Conservation (phyloP, 2,113 vertebrate species). For the Mobula hypostoma region DNA sequence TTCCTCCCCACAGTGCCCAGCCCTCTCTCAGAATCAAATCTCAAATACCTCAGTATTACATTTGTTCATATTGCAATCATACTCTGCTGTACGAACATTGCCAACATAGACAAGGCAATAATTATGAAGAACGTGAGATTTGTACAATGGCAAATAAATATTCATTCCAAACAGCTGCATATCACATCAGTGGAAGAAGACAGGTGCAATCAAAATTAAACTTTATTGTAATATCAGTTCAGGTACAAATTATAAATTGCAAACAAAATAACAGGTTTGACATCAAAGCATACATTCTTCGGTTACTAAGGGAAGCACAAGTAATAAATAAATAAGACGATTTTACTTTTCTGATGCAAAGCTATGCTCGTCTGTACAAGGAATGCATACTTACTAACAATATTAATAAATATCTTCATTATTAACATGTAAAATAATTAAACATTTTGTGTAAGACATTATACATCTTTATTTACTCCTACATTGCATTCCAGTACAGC, state of each 20-base stretch:
- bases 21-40: too few species aligned
- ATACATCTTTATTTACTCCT: background rate
- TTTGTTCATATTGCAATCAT: too few species aligned
- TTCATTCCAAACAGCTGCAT: too few species aligned
- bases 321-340: background rate
- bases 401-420: background rate
- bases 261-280: background rate
- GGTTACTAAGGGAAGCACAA: background rate
- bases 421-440: background rate
- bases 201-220: too few species aligned
- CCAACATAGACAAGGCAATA: background rate
- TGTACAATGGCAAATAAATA: too few species aligned
- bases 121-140: too few species aligned
- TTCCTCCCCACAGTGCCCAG: too few species aligned
- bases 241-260: background rate
- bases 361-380: background rate
- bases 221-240: background rate
- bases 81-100: background rate
- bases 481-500: background rate
- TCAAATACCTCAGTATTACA: too few species aligned
- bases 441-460: background rate
- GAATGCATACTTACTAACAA: background rate
- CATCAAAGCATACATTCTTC: background rate
- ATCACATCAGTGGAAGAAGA: too few species aligned
- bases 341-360: background rate